Conservation (phyloP, 2,888 invertebrate genomes). For the Lithosia quadra region DNA sequence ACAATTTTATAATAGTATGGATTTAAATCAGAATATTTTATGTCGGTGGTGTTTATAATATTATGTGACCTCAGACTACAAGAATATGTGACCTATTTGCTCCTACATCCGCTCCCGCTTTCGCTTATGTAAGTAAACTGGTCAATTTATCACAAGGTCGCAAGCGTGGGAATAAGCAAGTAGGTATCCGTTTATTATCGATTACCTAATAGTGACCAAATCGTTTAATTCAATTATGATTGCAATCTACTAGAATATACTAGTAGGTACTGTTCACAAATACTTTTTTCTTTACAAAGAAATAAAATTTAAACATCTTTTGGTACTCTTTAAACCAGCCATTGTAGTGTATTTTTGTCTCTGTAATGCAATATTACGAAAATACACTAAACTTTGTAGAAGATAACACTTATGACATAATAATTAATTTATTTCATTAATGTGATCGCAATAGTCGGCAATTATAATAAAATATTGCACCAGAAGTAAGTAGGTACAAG, state of each 20-base stretch:
- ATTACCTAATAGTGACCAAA: background rate
- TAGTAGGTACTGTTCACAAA: too few relatives aligned
- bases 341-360: too few relatives aligned
- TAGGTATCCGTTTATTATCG: constrained; percentile 1
- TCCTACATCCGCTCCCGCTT: constrained; percentile 17
- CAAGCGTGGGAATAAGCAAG: constrained; percentile 59
- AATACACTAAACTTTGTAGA: too few relatives aligned
- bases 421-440: background rate
- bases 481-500: too few relatives aligned
- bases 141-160: constrained; percentile 52
- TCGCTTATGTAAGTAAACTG: constrained; percentile 26
- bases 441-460: too few relatives aligned
- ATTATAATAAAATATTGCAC: background rate
- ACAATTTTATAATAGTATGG: too few relatives aligned
- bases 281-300: too few relatives aligned
- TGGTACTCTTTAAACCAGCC: too few relatives aligned
- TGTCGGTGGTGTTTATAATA: background rate
- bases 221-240: background rate
- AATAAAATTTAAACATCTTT: too few relatives aligned
- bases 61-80: too few relatives aligned
- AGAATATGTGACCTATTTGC: background rate
- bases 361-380: too few relatives aligned
- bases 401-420: background rate
- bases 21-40: background rate
- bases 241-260: background rate